Evolutionary conservation across 1,140 invertebrate species (phyloP).

Genomic region (Littorina saxatilis): DNA sequence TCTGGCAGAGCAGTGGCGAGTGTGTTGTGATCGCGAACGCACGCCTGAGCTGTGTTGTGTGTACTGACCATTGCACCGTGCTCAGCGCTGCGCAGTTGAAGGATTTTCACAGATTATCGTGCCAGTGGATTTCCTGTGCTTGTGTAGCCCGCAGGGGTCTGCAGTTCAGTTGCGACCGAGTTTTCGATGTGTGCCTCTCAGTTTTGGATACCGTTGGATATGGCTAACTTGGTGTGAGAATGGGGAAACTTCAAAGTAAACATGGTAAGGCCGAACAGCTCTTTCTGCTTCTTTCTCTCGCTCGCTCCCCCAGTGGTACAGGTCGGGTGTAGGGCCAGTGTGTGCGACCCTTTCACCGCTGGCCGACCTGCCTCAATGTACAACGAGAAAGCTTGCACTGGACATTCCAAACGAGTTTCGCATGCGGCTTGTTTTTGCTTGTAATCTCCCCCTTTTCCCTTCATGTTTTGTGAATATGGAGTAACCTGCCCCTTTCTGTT

Average conservation of each 20-base stretch:
- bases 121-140: neutral
- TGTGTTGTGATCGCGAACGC: conserved; percentile 23
- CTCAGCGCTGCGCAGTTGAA: neutral
- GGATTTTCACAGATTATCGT: neutral
- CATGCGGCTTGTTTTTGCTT: conserved; percentile 11
- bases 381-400: too few species aligned
- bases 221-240: conserved; percentile 27
- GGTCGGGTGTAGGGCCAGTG: neutral
- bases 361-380: neutral
- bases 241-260: conserved; percentile 47
- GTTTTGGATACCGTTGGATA: conserved; percentile 31
- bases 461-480: neutral
- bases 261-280: conserved; percentile 35
- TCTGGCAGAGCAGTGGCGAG: conserved; percentile 18
- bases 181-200: neutral
- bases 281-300: conserved; percentile 14
- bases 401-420: conserved; percentile 14
- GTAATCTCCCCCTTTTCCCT: conserved; percentile 17
- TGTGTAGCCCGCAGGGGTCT: too few species aligned
- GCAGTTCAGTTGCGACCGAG: neutral
- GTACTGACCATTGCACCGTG: conserved; percentile 7
- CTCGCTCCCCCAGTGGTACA: neutral
- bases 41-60: neutral
- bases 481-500: conserved; percentile 25
- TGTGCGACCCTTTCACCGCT: neutral